phyloP scores from a whole-genome alignment of 2,888 invertebrate species.

The Acleris emargana region DNA sequence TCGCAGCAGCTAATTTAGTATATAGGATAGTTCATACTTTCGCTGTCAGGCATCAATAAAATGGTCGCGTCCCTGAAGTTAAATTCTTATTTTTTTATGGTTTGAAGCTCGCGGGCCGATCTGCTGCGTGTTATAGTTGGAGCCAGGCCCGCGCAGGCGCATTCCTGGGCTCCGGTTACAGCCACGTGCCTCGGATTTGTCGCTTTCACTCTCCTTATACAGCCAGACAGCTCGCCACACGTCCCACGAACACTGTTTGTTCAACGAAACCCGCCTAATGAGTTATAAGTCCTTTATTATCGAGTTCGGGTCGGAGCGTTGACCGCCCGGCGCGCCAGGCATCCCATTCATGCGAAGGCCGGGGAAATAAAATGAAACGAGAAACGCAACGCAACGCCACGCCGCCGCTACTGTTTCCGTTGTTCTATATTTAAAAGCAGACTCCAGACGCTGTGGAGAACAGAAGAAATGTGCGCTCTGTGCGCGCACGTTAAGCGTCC shows the following conservation, averaged over 20 bases:
- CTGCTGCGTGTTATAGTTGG: not conserved
- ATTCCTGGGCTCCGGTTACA: constrained; percentile 60
- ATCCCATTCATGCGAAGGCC: constrained; percentile 78
- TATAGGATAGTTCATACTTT: no score
- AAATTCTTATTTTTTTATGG: constrained; percentile 16
- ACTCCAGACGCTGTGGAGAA: constrained; percentile 47
- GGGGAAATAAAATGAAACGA: constrained; percentile 59
- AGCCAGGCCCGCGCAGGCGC: constrained; percentile 39
- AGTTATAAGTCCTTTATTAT: constrained; percentile 71
- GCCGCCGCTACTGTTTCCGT: constrained; percentile 66
- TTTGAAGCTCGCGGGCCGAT: constrained; percentile 7
- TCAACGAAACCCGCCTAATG: constrained; percentile 63
- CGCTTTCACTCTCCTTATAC: constrained; percentile 72
- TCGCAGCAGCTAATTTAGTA: no score
- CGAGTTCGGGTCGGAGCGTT: constrained; percentile 54
- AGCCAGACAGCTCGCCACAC: constrained; percentile 44
- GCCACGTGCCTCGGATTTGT: constrained; percentile 58
- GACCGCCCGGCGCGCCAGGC: constrained; percentile 55
- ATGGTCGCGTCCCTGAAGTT: not conserved
- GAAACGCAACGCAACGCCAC: constrained; percentile 53
- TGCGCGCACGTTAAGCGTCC: constrained; percentile 47
- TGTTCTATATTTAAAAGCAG: constrained; percentile 76
- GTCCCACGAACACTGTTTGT: constrained; percentile 66
- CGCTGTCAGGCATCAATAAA: no score
- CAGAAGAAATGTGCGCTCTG: constrained; percentile 57